Conservation (phyloP, 2,113 vertebrate species). For the Cheilinus undulatus region DNA sequence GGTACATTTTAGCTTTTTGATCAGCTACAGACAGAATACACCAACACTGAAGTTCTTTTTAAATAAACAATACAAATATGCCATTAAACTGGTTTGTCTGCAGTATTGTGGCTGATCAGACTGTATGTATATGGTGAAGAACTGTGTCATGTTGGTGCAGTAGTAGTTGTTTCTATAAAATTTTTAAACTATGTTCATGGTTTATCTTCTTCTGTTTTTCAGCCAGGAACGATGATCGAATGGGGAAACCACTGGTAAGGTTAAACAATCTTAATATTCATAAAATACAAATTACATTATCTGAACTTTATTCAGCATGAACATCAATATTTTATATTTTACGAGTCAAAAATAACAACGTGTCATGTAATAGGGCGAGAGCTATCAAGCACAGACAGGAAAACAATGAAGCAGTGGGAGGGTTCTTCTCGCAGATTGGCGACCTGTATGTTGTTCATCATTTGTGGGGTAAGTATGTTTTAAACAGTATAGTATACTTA, state of each 20-base stretch:
- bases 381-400: slow-evolving; percentile 94
- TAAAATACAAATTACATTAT: not conserved
- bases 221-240: slow-evolving; percentile 98
- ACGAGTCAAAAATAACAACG: not conserved
- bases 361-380: slow-evolving; percentile 87
- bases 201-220: slow-evolving; percentile 49
- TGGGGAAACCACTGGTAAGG: slow-evolving; percentile 99
- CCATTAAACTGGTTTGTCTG: slow-evolving; percentile 7
- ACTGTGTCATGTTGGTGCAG: not conserved
- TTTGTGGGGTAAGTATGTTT: slow-evolving; percentile 91
- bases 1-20: too few relatives aligned
- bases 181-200: slow-evolving; percentile 8
- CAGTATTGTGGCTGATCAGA: not conserved
- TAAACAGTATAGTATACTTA: too few relatives aligned
- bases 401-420: slow-evolving; percentile 95
- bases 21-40: too few relatives aligned
- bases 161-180: not conserved
- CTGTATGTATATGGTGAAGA: not conserved
- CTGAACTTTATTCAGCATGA: too few relatives aligned
- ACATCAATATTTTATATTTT: not conserved
- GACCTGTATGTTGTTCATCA: slow-evolving; percentile 96
- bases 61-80: not conserved
- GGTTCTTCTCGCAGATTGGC: slow-evolving; percentile 97
- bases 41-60: not conserved
- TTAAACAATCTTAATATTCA: not conserved